phyloP scores from a whole-genome alignment of 1,140 invertebrate species.

The Nephotettix cincticeps region DNA sequence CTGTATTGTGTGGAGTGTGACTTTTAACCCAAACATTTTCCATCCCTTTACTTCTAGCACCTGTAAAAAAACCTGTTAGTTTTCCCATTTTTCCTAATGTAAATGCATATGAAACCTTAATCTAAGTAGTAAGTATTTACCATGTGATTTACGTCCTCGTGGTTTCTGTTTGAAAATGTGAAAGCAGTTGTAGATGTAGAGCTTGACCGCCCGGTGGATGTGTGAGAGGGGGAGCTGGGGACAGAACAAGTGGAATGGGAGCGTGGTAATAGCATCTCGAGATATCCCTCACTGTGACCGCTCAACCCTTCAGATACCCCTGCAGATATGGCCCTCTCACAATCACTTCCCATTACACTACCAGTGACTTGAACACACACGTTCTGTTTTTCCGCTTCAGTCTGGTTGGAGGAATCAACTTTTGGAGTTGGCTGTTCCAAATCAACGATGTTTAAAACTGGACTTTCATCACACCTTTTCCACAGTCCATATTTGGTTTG shows the following conservation, averaged over 20 bases:
- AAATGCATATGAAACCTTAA: too few relatives aligned
- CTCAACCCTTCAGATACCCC: too few relatives aligned
- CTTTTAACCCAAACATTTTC: too few relatives aligned
- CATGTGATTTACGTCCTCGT: background rate
- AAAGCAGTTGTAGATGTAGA: background rate
- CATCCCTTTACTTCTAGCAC: too few relatives aligned
- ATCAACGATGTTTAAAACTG: background rate
- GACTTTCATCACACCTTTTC: background rate
- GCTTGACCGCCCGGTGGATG: background rate
- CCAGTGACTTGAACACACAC: background rate
- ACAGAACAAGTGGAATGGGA: background rate
- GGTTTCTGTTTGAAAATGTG: background rate
- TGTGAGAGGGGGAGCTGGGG: background rate
- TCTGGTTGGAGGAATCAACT: constrained; percentile 7
- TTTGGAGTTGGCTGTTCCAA: background rate
- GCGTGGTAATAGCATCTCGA: background rate
- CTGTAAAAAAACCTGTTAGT: too few relatives aligned
- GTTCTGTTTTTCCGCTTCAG: constrained; percentile 5
- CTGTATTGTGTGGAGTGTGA: too few relatives aligned
- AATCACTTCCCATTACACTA: background rate
- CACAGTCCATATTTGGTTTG: background rate
- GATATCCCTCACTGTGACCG: background rate
- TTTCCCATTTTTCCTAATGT: too few relatives aligned
- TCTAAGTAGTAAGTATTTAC: background rate
- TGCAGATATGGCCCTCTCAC: background rate